phyloP scores from a whole-genome alignment of 2,888 invertebrate genomes.

The Limnephilus lunatus region DNA sequence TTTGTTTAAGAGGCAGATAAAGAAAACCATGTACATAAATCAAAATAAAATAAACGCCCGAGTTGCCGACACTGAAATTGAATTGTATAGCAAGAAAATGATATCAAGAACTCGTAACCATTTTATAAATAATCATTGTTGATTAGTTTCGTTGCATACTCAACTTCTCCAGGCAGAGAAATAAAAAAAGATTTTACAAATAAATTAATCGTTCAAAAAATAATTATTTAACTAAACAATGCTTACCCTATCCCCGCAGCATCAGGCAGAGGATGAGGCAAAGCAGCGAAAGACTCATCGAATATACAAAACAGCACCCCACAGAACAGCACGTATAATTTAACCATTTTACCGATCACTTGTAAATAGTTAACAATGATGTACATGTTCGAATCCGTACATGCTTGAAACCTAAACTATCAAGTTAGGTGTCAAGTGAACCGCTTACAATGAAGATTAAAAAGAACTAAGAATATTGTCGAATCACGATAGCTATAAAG shows the following conservation, averaged over 20 bases:
- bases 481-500: not conserved
- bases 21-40: too few species aligned
- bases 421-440: not conserved
- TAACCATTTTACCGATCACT: not conserved
- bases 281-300: not conserved
- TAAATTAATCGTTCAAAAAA: not conserved
- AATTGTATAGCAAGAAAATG: too few species aligned
- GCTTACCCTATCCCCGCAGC: constrained; percentile 10
- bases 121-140: too few species aligned
- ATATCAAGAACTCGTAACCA: too few species aligned
- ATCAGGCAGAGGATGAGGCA: constrained; percentile 2
- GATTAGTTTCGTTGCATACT: too few species aligned
- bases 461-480: not conserved
- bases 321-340: not conserved
- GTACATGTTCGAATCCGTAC: not conserved
- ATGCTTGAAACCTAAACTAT: not conserved
- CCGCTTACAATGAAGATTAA: not conserved
- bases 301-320: constrained; percentile 2
- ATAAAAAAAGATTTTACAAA: not conserved
- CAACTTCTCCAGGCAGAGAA: too few species aligned
- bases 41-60: too few species aligned
- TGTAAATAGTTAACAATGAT: not conserved
- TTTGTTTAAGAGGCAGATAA: too few species aligned
- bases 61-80: too few species aligned
- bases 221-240: not conserved